Evolutionary conservation across 2,888 invertebrate species (phyloP).

Genomic region (Philereme vetulata): DNA sequence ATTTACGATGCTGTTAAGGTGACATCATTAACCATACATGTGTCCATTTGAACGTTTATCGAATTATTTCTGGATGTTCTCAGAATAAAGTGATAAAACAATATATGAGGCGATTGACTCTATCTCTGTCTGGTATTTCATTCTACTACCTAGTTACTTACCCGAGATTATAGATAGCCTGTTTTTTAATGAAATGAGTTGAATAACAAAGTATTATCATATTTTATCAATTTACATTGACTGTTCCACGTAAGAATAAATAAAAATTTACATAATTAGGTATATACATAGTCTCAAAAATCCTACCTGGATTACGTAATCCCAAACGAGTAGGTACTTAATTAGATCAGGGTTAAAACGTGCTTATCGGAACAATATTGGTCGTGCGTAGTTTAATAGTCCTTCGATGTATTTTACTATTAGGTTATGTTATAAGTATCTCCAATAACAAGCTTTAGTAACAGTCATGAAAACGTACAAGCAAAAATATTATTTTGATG

Average conservation of each 20-base stretch:
- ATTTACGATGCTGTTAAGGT: slow-evolving; percentile 46
- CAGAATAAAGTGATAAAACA: slow-evolving; percentile 35
- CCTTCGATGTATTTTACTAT: too few relatives aligned
- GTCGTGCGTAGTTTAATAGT: too few relatives aligned
- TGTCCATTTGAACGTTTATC: slow-evolving; percentile 49
- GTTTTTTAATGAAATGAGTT: slow-evolving; percentile 9
- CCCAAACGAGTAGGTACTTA: too few relatives aligned
- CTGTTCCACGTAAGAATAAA: not conserved
- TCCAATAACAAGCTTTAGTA: not conserved
- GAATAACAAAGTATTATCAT: slow-evolving; percentile 12
- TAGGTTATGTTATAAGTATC: too few relatives aligned
- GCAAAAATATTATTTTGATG: slow-evolving; percentile 19
- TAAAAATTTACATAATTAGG: slow-evolving; percentile 1
- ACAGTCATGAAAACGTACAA: slow-evolving; percentile 14
- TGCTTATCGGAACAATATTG: too few relatives aligned
- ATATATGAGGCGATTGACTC: slow-evolving; percentile 17
- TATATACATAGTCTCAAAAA: not conserved
- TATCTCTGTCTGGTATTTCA: slow-evolving; percentile 23
- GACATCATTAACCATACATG: slow-evolving; percentile 46
- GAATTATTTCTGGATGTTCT: slow-evolving; percentile 45
- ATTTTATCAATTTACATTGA: slow-evolving; percentile 10
- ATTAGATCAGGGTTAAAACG: too few relatives aligned
- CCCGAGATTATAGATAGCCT: slow-evolving; percentile 3
- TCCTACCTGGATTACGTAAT: not conserved
- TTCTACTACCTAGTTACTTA: slow-evolving; percentile 1